Evolutionary conservation across 2,888 invertebrate species (phyloP), one percentile per base, ranked within the genome.

Genomic region (Hoplodrina blanda): DNA sequence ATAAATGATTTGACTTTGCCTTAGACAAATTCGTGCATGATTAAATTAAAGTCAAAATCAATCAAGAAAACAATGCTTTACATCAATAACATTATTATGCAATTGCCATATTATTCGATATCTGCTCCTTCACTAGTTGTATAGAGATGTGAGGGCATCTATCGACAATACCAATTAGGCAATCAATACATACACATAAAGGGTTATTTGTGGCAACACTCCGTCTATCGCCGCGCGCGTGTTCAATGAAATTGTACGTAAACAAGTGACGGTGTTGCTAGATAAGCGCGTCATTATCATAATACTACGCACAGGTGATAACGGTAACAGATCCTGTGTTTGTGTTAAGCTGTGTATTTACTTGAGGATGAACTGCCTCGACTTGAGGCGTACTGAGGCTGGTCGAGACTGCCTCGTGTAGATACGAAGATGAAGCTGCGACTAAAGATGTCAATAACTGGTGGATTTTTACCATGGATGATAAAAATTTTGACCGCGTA

Each of bases 221-320:
- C 15, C 56, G 19, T 46, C 69, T 63, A 67, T 54, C 61, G 49
- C 53, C 25, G 49, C 50, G 62, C 57, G 66, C 80, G 75, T 82
- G 81, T 78, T 71, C 77, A 69, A 76, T 79, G 85, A 71, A 81
- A 85, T 85, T 79, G 82, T 80, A 75, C 53, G 68, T 78, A 81
- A 86, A 84, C 82, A 86, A 76, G 53, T 77, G 73, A 62, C 70
- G 73, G 63, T 71, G 78, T 62, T 73, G 72, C 69, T 72, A 71
- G 80, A 86, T 86, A 70, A 78, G 70, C 73, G 69, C 53, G 65
- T 60, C 65, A 77, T 81, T 82, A 84, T 66, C 79, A 85, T 85
- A 78, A 82, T 71, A 79, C 67, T 52, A 73, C 68, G 52, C 49
- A 55, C 65, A 69, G 67, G 62, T 73, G 78, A 61, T 73, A 61